Conservation (phyloP, 2,797 vertebrate species). For the Hypotaenidia okinawae region DNA sequence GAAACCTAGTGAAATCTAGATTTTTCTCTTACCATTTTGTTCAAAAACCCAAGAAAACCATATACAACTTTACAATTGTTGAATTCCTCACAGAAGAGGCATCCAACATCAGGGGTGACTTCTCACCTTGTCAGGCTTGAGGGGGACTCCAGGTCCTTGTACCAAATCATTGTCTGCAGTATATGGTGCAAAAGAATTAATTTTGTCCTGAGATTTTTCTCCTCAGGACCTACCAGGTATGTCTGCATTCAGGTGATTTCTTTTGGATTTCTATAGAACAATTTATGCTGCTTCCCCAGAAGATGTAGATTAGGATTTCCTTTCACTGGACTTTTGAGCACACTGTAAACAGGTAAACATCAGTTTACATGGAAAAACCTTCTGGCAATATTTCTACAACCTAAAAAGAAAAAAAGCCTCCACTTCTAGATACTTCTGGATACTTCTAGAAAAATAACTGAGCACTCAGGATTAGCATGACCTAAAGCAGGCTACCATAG, state of each 20-base stretch:
- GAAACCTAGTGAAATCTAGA: not conserved
- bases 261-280: not conserved
- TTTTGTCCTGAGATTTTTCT: not conserved
- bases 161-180: not conserved
- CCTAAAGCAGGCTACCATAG: not conserved
- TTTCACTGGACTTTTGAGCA: not conserved
- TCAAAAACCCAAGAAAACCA: not conserved
- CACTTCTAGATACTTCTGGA: not conserved
- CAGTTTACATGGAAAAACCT: not conserved
- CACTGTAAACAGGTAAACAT: not conserved
- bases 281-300: not conserved
- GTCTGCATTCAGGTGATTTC: not conserved
- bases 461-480: not conserved
- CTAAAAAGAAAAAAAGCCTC: not conserved
- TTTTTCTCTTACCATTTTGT: not conserved
- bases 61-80: not conserved
- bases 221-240: not conserved
- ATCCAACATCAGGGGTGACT: not conserved
- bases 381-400: not conserved
- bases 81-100: not conserved
- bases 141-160: not conserved
- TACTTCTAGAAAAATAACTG: not conserved
- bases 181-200: not conserved
- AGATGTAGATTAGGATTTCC: not conserved
- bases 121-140: not conserved